phyloP scores from a whole-genome alignment of 2,888 invertebrate species.

The Anaspis maculata region DNA sequence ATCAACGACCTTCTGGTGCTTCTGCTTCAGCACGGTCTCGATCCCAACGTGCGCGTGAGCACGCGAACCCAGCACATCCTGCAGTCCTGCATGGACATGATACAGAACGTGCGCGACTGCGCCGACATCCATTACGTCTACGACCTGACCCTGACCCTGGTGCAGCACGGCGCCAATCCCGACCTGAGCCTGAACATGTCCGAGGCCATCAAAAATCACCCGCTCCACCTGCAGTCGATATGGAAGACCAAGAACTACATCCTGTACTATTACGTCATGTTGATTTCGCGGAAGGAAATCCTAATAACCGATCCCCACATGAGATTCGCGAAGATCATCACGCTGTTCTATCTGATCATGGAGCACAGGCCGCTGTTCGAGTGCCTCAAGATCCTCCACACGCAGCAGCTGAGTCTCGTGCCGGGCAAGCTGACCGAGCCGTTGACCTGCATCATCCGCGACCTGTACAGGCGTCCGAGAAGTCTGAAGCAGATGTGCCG shows the following conservation, averaged over 20 bases:
- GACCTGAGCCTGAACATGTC: slow-evolving; percentile 51
- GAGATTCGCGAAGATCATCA: slow-evolving; percentile 57
- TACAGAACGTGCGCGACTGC: slow-evolving; percentile 57
- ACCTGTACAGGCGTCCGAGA: slow-evolving; percentile 57
- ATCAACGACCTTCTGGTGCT: slow-evolving; percentile 59
- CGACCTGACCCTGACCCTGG: slow-evolving; percentile 58
- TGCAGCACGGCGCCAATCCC: slow-evolving; percentile 65
- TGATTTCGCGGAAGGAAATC: slow-evolving; percentile 59
- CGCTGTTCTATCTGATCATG: slow-evolving; percentile 59
- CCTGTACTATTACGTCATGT: slow-evolving; percentile 62
- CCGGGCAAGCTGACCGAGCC: slow-evolving; percentile 55
- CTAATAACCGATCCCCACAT: slow-evolving; percentile 53
- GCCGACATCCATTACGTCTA: slow-evolving; percentile 62
- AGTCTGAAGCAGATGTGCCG: slow-evolving; percentile 65
- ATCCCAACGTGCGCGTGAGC: slow-evolving; percentile 53
- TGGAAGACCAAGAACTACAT: slow-evolving; percentile 55
- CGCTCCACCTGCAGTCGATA: slow-evolving; percentile 38
- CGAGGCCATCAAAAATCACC: slow-evolving; percentile 40
- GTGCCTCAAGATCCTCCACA: slow-evolving; percentile 59
- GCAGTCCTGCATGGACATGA: slow-evolving; percentile 61
- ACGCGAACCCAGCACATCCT: slow-evolving; percentile 60
- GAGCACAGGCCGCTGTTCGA: slow-evolving; percentile 58
- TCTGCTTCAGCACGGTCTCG: slow-evolving; percentile 58
- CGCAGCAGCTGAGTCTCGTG: slow-evolving; percentile 54
- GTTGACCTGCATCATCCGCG: slow-evolving; percentile 53